Base-by-base conservation (phyloP, 2,113 vertebrate genomes). In the Petroica traversi region DNA sequence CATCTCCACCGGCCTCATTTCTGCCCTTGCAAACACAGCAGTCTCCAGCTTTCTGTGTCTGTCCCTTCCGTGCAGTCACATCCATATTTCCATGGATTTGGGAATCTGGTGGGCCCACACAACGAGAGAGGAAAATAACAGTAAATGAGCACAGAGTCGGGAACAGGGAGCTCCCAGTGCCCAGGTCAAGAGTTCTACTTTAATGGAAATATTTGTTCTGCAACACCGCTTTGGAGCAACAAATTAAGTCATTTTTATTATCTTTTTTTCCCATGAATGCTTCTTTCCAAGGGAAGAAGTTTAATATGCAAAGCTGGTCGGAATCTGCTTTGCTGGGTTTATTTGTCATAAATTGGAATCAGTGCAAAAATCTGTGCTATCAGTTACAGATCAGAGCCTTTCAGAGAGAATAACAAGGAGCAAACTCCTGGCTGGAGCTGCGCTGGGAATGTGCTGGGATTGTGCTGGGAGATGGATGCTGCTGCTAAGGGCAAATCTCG, bases 261-360 rank as follows among this genome's bases (percentile, higher is more conserved):
- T 38, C 15, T 45, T 15, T 76, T 54, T 59, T 34, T n/a, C 19
- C 17, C 13, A 41, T 8, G 6, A 46, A 19, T 1, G 2, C 4
- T 61, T 57, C 33, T 85, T 92, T 89, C 79, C 41, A 43, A 75
- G 52, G 33, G 12, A 87, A 77, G 55, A 33, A 8, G 19, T 45
- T 87, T 57, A 55, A 45, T 45, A 20, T 38, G 49, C 43, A 67
- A 69, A 46, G 46, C 64, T 40, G 54, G 33, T 18, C 15, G 6
- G n/a, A 66, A 72, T 57, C 54, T 58, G 46, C 73, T 87, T 71
- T 18, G 3, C 48, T 75, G 62, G 5, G 12, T 88, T 79, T 71
- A n/a, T 75, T 93, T 95, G 88, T 92, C 82, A 85, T 92, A 82
- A 82, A 57, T 49, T 95, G 90, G 93, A 95, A 95, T 20, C 15